A percentile compares a stretch with the other conserved stretches of the same genome.
phyloP scores from a whole-genome alignment of 2,888 invertebrate genomes.

The Apodemia mormo region DNA sequence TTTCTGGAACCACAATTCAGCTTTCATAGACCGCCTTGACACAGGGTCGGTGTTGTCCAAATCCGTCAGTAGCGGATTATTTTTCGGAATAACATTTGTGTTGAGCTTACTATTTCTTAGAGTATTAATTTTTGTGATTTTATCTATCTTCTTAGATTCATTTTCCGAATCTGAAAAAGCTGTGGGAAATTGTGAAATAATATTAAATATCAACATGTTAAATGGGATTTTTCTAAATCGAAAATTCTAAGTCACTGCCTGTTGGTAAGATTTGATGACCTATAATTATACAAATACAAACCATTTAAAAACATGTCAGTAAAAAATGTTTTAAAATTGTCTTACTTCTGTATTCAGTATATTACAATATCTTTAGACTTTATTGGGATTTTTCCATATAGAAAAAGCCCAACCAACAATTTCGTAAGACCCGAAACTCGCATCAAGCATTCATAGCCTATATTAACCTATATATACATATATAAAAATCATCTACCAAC shows the following conservation, averaged over 20 bases:
- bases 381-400: too few species aligned
- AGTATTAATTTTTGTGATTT: slow-evolving; percentile 69
- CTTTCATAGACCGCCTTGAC: slow-evolving; percentile 88
- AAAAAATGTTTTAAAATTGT: too few species aligned
- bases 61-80: slow-evolving; percentile 90
- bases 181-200: slow-evolving; percentile 44
- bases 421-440: too few species aligned
- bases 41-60: slow-evolving; percentile 89
- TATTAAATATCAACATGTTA: not conserved
- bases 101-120: slow-evolving; percentile 57
- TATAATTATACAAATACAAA: too few species aligned
- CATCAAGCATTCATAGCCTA: too few species aligned
- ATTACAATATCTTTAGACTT: too few species aligned
- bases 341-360: too few species aligned
- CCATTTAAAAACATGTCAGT: too few species aligned
- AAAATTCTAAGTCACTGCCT: not conserved
- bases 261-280: too few species aligned
- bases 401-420: too few species aligned
- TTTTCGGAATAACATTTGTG: slow-evolving; percentile 56
- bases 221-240: not conserved
- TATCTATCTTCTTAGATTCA: slow-evolving; percentile 62
- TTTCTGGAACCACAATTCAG: slow-evolving; percentile 93
- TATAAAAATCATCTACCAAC: too few species aligned
- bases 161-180: slow-evolving; percentile 86
- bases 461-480: too few species aligned